Evolutionary conservation across 2,797 vertebrate species (phyloP).

Genomic region (Aplochiton taeniatus): DNA sequence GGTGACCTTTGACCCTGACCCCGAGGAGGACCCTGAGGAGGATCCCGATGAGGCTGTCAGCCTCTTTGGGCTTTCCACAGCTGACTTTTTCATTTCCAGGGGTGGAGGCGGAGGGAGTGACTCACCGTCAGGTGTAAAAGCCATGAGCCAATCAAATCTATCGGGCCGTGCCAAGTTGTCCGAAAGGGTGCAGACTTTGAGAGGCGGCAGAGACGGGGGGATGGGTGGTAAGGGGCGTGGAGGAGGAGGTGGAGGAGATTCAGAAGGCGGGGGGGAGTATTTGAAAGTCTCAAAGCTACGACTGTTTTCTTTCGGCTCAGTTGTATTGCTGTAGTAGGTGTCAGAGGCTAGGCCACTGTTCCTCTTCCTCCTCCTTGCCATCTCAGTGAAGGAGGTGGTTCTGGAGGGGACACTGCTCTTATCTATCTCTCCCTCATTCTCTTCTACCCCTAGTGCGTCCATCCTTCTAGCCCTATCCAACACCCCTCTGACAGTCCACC

Average conservation of each 20-base stretch:
- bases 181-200: slow-evolving; percentile 69
- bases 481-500: slow-evolving; percentile 45
- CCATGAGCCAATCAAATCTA: slow-evolving; percentile 92
- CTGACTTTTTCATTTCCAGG: slow-evolving; percentile 53
- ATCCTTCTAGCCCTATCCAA: slow-evolving; percentile 42
- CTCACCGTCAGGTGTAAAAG: slow-evolving; percentile 90
- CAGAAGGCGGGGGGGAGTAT: slow-evolving; percentile 57
- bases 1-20: slow-evolving; percentile 74
- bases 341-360: slow-evolving; percentile 52
- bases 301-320: slow-evolving; percentile 51
- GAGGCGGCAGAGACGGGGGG: slow-evolving; percentile 54
- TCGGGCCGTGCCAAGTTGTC: slow-evolving; percentile 79
- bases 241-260: slow-evolving; percentile 76
- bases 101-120: slow-evolving; percentile 41
- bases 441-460: slow-evolving; percentile 19
- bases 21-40: slow-evolving; percentile 6
- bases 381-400: slow-evolving; percentile 89
- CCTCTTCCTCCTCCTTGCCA: slow-evolving; percentile 83
- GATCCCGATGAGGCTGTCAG: slow-evolving; percentile 16
- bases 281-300: slow-evolving; percentile 55
- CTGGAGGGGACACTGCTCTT: slow-evolving; percentile 58
- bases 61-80: slow-evolving; percentile 55
- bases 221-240: slow-evolving; percentile 77
- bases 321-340: slow-evolving; percentile 67
- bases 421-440: slow-evolving; percentile 49